phyloP scores from a whole-genome alignment of 1,140 invertebrate genomes.

The Conus betulinus region DNA sequence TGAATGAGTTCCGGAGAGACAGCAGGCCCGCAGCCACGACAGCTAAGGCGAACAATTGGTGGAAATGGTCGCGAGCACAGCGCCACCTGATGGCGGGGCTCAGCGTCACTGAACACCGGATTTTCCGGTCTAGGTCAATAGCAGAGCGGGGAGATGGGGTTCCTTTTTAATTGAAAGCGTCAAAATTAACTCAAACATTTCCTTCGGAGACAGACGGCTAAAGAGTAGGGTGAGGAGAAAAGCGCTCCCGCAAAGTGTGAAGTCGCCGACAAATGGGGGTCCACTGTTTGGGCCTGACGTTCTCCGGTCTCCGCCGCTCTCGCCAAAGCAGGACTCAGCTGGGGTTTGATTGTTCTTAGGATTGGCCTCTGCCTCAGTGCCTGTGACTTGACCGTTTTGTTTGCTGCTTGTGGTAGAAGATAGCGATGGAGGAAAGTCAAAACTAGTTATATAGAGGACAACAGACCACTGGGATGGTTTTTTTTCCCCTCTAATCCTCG shows the following conservation, averaged over 20 bases:
- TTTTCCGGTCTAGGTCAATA: constrained; percentile 39
- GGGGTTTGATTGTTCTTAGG: constrained; percentile 15
- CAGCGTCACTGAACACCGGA: constrained; percentile 33
- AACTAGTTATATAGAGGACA: no score
- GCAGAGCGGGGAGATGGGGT: constrained; percentile 13
- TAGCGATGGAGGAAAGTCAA: no score
- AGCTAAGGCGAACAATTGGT: constrained; percentile 27
- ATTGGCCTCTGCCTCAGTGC: no score
- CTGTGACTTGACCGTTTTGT: no score
- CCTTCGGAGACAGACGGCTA: constrained; percentile 20
- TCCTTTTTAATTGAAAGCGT: constrained; percentile 37
- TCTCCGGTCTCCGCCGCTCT: not conserved
- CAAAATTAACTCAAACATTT: constrained; percentile 41
- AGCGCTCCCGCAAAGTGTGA: constrained; percentile 15
- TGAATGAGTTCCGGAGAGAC: constrained; percentile 34
- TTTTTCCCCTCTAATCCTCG: no score
- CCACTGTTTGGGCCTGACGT: not conserved
- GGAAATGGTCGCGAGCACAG: constrained; percentile 26
- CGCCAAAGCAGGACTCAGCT: not conserved
- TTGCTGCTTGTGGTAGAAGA: no score
- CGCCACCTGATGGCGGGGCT: constrained; percentile 35
- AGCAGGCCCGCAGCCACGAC: constrained; percentile 31
- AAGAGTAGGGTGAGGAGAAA: constrained; percentile 14
- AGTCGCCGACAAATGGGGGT: constrained; percentile 20
- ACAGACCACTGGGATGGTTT: no score